phyloP scores from a whole-genome alignment of 2,888 invertebrate species.

The Lordiphosa andalusiaca region DNA sequence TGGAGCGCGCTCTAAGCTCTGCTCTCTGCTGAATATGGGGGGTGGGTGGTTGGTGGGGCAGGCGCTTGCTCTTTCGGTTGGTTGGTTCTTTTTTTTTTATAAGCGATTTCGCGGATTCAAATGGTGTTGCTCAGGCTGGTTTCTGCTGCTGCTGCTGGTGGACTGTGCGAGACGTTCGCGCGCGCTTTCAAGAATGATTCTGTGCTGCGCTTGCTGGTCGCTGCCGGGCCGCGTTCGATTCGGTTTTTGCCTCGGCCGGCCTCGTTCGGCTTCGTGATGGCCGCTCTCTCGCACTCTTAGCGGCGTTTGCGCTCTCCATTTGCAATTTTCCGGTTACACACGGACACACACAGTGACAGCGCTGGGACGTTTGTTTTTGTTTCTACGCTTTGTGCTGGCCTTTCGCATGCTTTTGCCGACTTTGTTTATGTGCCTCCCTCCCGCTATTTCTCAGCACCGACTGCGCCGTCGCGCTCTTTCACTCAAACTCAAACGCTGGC shows the following conservation, averaged over 20 bases:
- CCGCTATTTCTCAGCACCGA: conserved; percentile 29
- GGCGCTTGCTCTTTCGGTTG: conserved; percentile 17
- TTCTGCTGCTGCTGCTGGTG: conserved; percentile 40
- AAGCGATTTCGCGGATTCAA: conserved; percentile 17
- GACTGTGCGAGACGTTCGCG: conserved; percentile 78
- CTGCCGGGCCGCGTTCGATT: conserved; percentile 43
- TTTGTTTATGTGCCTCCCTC: conserved; percentile 64
- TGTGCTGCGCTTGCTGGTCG: conserved; percentile 60
- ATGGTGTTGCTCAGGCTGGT: conserved; percentile 11
- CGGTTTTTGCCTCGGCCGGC: conserved; percentile 32
- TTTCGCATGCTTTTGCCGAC: conserved; percentile 65
- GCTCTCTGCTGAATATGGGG: too few species aligned
- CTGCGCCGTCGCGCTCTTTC: conserved; percentile 38
- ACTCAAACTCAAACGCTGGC: conserved; percentile 25
- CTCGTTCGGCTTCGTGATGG: conserved; percentile 28
- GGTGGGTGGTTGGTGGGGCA: too few species aligned
- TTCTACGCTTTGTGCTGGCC: conserved; percentile 67
- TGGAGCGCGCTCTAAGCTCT: too few species aligned
- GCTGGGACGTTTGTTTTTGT: conserved; percentile 67
- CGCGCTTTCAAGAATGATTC: conserved; percentile 80
- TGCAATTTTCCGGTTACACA: conserved; percentile 50
- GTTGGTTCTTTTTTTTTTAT: not conserved
- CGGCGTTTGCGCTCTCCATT: conserved; percentile 43
- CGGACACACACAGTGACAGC: conserved; percentile 13
- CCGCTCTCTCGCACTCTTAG: conserved; percentile 17